phyloP scores from a whole-genome alignment of 2,797 vertebrate species.

The Chelonia mydas region DNA sequence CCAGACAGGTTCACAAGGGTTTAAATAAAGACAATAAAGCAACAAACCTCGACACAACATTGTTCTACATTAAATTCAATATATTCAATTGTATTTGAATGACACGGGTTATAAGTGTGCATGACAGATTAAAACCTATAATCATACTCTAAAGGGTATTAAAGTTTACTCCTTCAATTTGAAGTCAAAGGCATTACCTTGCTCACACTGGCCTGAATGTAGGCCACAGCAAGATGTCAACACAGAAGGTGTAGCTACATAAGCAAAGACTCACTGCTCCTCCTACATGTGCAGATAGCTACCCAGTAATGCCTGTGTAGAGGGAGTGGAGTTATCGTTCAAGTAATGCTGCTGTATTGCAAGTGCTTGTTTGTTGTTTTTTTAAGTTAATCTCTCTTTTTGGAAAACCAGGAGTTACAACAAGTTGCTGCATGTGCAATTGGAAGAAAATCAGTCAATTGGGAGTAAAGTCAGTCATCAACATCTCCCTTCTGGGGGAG shows the following conservation, averaged over 20 bases:
- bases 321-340: not conserved
- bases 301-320: not conserved
- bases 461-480: conserved; percentile 20
- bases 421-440: not conserved
- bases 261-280: not conserved
- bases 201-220: not conserved
- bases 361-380: not conserved
- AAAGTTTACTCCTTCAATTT: not conserved
- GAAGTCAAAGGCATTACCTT: not conserved
- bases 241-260: not conserved
- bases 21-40: not conserved
- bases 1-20: not conserved
- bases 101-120: not conserved
- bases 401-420: not conserved
- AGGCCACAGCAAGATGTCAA: not conserved
- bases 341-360: not conserved
- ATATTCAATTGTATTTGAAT: not conserved
- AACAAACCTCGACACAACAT: not conserved
- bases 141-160: not conserved
- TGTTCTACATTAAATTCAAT: not conserved
- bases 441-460: not conserved
- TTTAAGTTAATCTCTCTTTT: not conserved
- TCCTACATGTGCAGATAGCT: not conserved
- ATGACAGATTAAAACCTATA: not conserved
- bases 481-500: not conserved